A percentile compares a stretch with the other conserved stretches of the same genome.
Evolutionary conservation across 2,797 vertebrate genomes (phyloP).

Genomic region (Paguma larvata): DNA sequence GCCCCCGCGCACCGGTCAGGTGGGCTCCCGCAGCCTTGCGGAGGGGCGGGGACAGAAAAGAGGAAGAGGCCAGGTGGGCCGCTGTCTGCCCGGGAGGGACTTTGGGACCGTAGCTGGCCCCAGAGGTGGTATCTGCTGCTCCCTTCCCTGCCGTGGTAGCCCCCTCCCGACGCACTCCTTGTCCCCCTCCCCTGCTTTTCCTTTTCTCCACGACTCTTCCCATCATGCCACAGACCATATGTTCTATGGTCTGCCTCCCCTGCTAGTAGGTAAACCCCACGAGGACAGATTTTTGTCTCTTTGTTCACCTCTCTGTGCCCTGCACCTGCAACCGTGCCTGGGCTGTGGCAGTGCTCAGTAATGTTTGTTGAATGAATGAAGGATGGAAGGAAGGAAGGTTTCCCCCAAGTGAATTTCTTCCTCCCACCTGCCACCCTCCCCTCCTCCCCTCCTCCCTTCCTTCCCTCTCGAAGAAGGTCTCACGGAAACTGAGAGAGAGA

Average conservation of each 20-base stretch:
- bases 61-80: background rate
- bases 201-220: background rate
- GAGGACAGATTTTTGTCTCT: background rate
- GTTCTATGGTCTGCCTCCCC: background rate
- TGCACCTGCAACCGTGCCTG: background rate
- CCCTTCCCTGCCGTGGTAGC: background rate
- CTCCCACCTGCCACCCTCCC: too few species aligned
- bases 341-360: background rate
- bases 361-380: background rate
- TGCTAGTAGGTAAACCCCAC: background rate
- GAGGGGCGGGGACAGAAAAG: background rate
- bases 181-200: background rate
- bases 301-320: background rate
- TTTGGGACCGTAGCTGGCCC: background rate
- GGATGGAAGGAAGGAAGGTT: background rate
- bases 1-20: background rate
- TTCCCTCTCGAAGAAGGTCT: background rate
- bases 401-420: background rate
- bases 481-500: background rate
- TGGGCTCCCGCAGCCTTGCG: background rate
- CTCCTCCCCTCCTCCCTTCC: background rate
- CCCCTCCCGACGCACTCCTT: rapidly evolving
- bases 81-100: background rate
- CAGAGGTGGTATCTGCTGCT: too few species aligned
- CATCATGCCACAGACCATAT: too few species aligned